These are phyloP conservation scores for Malurus alboscapulatus DNA, from an alignment of 2,113 vertebrate genomes.

Conservation along the genomic window DNA sequence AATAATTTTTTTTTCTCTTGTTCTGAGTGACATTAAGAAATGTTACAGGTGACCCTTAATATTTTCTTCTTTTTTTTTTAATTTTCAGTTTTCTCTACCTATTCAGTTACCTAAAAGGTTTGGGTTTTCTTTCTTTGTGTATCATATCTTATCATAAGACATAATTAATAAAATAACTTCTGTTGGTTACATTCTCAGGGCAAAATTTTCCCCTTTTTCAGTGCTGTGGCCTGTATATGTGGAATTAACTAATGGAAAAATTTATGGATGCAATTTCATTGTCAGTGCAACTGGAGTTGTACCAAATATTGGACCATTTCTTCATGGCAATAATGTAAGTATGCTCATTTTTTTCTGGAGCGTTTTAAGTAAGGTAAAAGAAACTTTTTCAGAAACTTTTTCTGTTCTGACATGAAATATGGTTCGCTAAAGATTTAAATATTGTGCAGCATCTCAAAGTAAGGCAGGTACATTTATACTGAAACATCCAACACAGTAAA, in stretches of 20 bases:
- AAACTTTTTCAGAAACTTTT: background rate
- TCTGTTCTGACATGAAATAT: background rate
- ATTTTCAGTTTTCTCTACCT: background rate
- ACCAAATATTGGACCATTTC: conserved; percentile 86
- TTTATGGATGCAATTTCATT: conserved; percentile 90
- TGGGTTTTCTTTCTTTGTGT: background rate
- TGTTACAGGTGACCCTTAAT: background rate
- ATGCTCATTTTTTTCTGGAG: background rate
- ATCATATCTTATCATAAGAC: background rate
- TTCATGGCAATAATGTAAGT: conserved; percentile 86
- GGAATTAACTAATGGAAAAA: conserved; percentile 86
- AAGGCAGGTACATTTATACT: background rate
- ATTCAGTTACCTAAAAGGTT: background rate
- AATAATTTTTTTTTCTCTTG: background rate
- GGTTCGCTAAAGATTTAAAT: background rate
- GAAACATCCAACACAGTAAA: background rate
- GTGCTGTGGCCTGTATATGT: conserved; percentile 89
- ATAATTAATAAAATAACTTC: background rate
- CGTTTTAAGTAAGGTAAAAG: background rate
- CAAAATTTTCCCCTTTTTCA: conserved; percentile 50
- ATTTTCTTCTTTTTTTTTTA: background rate
- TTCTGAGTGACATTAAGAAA: background rate
- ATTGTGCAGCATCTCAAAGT: background rate
- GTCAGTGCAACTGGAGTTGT: conserved; percentile 94
- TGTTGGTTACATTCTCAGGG: background rate